Evolutionary conservation across 2,888 invertebrate genomes (phyloP).

Genomic region (Diogma glabrata): DNA sequence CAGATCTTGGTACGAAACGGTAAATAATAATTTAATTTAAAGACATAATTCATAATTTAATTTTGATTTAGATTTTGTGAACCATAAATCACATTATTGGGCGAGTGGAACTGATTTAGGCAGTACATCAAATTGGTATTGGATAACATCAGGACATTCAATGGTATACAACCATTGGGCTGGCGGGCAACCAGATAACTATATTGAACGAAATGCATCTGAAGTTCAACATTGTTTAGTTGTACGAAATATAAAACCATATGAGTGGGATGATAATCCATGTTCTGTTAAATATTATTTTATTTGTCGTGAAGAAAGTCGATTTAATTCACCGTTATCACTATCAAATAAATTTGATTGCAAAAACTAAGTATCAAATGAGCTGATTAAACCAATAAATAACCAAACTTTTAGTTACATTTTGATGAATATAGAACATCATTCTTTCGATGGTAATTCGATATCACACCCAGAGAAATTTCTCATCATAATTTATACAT

Average conservation of each 20-base stretch:
- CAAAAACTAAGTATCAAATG: no score
- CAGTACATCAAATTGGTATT: conserved; percentile 2
- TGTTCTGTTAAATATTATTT: not conserved
- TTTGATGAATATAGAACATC: no score
- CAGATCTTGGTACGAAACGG: conserved; percentile 1
- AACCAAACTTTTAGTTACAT: no score
- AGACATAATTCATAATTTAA: not conserved
- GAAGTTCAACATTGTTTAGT: not conserved
- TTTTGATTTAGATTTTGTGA: not conserved
- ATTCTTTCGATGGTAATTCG: no score
- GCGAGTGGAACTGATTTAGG: conserved; percentile 4
- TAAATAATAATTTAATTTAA: not conserved
- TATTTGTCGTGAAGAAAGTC: conserved; percentile 8
- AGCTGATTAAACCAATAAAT: no score
- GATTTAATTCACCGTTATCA: no score
- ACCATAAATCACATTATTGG: not conserved
- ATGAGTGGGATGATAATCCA: not conserved
- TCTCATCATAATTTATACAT: no score
- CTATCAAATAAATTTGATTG: no score
- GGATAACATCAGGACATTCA: conserved; percentile 4
- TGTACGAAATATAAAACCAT: not conserved
- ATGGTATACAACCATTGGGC: conserved; percentile 2
- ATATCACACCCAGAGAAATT: no score
- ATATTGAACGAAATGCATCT: not conserved
- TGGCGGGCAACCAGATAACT: not conserved